Evolutionary conservation across 2,797 vertebrate genomes (phyloP).

Genomic region (Vespertilio murinus): DNA sequence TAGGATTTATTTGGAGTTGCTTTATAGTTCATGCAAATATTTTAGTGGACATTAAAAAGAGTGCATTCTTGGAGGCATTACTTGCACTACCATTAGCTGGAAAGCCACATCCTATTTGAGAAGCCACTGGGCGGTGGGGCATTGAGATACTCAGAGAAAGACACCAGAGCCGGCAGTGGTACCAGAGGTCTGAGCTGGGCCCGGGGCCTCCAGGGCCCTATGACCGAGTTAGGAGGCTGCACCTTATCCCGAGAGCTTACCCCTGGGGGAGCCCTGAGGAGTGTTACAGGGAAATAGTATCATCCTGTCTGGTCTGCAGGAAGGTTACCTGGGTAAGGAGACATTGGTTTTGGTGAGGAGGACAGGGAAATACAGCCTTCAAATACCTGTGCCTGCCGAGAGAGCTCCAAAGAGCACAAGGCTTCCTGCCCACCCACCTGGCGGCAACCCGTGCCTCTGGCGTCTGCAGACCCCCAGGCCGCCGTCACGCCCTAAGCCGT

Average conservation of each 20-base stretch:
- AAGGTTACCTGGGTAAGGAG: background rate
- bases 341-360: background rate
- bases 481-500: background rate
- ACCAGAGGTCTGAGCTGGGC: background rate
- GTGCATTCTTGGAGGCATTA: background rate
- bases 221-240: background rate
- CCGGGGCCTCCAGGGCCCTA: too few relatives aligned
- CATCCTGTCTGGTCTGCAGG: background rate
- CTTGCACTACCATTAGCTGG: background rate
- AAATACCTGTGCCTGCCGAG: background rate
- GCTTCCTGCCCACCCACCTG: background rate
- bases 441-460: too few relatives aligned
- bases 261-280: background rate
- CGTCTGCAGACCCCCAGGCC: background rate
- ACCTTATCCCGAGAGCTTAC: background rate
- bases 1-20: background rate
- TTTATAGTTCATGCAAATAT: constrained; percentile 5
- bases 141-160: background rate
- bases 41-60: background rate
- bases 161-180: background rate
- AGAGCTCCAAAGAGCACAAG: background rate
- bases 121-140: background rate
- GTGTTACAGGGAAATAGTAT: background rate
- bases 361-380: background rate
- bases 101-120: background rate